Evolutionary conservation across 1,140 invertebrate species (phyloP).

Genomic region (Lepeophtheirus salmonis): DNA sequence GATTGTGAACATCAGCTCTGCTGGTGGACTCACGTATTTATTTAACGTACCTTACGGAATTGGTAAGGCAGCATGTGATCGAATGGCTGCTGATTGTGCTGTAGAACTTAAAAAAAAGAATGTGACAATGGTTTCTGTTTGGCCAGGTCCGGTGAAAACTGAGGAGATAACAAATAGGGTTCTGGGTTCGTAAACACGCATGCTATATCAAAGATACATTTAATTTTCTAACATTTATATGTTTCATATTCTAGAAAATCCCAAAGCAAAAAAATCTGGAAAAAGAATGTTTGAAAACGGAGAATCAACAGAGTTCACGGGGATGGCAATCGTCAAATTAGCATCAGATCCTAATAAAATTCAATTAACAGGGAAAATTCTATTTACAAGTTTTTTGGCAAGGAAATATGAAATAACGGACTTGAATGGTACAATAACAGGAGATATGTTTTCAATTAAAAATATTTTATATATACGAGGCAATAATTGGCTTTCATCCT

Average conservation of each 20-base stretch:
- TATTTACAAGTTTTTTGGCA: conserved; percentile 3
- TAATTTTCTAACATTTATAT: too few species aligned
- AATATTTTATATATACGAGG: not conserved
- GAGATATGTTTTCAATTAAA: not conserved
- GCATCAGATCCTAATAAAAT: not conserved
- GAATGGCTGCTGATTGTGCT: conserved; percentile 18
- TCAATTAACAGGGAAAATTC: not conserved
- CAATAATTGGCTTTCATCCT: not conserved
- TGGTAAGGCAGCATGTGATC: conserved; percentile 12
- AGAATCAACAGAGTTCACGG: conserved; percentile 14
- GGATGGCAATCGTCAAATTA: not conserved
- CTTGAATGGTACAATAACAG: conserved; percentile 1
- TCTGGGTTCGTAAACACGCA: not conserved
- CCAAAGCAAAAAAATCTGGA: too few species aligned
- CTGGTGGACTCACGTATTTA: conserved; percentile 12
- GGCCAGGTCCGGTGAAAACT: conserved; percentile 16
- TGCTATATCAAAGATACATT: not conserved
- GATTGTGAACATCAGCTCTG: conserved; percentile 12
- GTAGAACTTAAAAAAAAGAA: conserved; percentile 11
- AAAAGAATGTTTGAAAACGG: not conserved
- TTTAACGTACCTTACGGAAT: conserved; percentile 8
- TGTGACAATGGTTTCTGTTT: conserved; percentile 15
- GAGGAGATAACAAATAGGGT: conserved; percentile 1
- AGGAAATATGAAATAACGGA: conserved; percentile 10
- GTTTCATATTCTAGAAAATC: too few species aligned